Evolutionary conservation across 2,797 vertebrate genomes (phyloP).

Genomic region (Peromyscus eremicus): DNA sequence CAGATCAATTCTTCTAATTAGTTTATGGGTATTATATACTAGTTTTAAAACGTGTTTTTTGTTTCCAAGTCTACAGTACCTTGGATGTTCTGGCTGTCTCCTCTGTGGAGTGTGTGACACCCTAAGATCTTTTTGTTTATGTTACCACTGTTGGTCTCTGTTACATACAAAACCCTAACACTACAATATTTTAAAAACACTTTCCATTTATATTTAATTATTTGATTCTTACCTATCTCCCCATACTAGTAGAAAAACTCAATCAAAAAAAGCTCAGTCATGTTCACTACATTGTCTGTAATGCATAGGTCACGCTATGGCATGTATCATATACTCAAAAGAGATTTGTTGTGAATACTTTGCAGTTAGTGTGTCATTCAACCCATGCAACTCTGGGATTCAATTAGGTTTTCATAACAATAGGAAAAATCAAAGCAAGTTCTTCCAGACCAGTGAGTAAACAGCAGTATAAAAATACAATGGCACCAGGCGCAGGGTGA

Average conservation of each 20-base stretch:
- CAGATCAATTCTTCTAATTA: slow-evolving; percentile 34
- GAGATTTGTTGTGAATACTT: slow-evolving; percentile 16
- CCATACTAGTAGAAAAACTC: not conserved
- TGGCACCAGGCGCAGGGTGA: not conserved
- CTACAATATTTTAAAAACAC: not conserved
- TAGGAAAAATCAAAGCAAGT: not conserved
- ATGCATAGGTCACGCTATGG: not conserved
- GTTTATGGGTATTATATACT: not conserved
- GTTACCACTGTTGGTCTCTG: not conserved
- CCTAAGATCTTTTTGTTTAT: not conserved
- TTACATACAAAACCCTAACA: not conserved
- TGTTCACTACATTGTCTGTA: not conserved
- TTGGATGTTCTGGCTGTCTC: not conserved
- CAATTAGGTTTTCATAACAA: not conserved
- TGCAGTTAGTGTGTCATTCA: not conserved
- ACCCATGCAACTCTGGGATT: not conserved
- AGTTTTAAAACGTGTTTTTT: not conserved
- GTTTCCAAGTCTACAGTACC: slow-evolving; percentile 1
- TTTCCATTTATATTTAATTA: not conserved
- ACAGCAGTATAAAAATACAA: not conserved
- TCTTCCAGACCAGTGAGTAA: slow-evolving; percentile 5
- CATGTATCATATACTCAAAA: not conserved
- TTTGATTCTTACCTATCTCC: not conserved
- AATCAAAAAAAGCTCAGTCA: not conserved
- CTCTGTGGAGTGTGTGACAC: not conserved